These are phyloP conservation scores for Latrodectus hesperus DNA, from an alignment of 2,888 invertebrate species.

Conservation along the genomic window DNA sequence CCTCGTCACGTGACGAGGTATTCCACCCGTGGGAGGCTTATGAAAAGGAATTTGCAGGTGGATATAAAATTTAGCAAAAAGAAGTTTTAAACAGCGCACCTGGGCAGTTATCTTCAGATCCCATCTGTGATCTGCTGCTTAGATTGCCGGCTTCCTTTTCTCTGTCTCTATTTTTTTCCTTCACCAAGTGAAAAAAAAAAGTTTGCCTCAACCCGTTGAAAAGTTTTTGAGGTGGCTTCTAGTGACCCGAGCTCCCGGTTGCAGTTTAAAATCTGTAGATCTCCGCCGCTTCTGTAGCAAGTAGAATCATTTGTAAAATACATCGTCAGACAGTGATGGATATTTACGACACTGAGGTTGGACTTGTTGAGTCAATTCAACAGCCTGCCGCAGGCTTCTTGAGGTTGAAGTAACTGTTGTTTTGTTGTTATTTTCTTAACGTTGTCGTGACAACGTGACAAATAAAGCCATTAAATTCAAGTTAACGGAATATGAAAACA, in stretches of 20 bases:
- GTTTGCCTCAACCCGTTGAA: neutral
- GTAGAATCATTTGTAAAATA: neutral
- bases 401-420: too few relatives aligned
- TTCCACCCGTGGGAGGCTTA: constrained; percentile 5
- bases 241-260: constrained; percentile 3
- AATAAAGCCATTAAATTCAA: too few relatives aligned
- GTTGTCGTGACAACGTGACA: too few relatives aligned
- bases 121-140: neutral
- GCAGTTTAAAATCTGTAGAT: neutral
- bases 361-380: too few relatives aligned
- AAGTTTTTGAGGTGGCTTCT: neutral
- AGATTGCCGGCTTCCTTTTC: neutral
- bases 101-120: constrained; percentile 1
- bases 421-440: too few relatives aligned
- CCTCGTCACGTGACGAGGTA: neutral
- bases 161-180: neutral
- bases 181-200: neutral
- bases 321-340: neutral
- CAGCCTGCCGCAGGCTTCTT: too few relatives aligned
- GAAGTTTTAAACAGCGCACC: neutral
- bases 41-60: constrained; percentile 5
- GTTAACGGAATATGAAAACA: too few relatives aligned
- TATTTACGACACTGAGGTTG: neutral
- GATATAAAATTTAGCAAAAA: neutral
- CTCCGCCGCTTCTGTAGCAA: neutral